Evolutionary conservation across 2,113 vertebrate species (phyloP).

Genomic region (Xenopus tropicalis): UCB_Xtro_10.0 CM004444.2:141457501-141458000

Average conservation of each 20-base stretch:
- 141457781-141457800: not conserved
- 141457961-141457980: constrained; percentile 17
- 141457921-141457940: constrained; percentile 23
- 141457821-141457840: constrained; percentile 22
- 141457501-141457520: too few species aligned
- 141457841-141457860: constrained; percentile 35
- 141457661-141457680: too few species aligned
- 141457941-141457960: constrained; percentile 15
- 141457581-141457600: too few species aligned
- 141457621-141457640: too few species aligned
- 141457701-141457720: constrained; percentile 8
- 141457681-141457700: constrained; percentile 1
- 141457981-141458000: not conserved
- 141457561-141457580: too few species aligned
- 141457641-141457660: too few species aligned
- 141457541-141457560: too few species aligned
- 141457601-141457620: too few species aligned
- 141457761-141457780: constrained; percentile 20
- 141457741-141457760: constrained; percentile 40
- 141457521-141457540: too few species aligned
- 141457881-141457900: constrained; percentile 1
- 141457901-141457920: constrained; percentile 26
- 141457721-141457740: constrained; percentile 36
- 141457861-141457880: constrained; percentile 27
- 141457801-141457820: constrained; percentile 22